Base-by-base conservation (phyloP, 2,797 vertebrate genomes). In the Caiman crocodilus region DNA sequence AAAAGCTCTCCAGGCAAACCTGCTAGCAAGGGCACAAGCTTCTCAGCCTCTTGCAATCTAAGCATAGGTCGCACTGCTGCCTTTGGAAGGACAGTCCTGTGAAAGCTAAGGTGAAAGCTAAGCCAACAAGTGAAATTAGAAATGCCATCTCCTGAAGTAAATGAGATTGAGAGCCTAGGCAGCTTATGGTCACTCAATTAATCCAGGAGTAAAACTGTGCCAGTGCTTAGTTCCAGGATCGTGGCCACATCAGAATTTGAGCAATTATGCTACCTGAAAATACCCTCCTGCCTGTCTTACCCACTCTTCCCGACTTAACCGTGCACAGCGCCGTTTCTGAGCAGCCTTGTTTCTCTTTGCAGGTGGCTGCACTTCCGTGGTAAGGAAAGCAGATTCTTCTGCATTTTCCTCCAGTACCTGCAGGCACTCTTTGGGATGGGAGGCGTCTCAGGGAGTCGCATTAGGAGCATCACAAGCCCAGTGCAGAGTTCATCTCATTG, bases 321-420 rank as follows among this genome's bases (percentile, higher is more conserved):
- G 9, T 18, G 26, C 6, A 4, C 28, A 17, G 6, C n/a, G 50
- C 26, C 7, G 11, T 8, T 57, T 10, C 73, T 28, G 50, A 55
- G 11, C 73, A 13, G 16, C 50, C 26, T 18, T n/a, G 16, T 57
- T 57, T n/a, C 16, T 21, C 50, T 75, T 17, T 26, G 26, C 42
- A 75, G 26, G 35, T 17, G 79, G 42, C 73, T 10, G 25, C 3
- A 4, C 28, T 5, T n/a, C 4, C 1, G 61, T 0, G 0, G 1
- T 0, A 84, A 59, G 76, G 35, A 64, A 60, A 26, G 0, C 42
- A 7, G 14, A 26, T 57, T 42, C 30, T 59, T 55, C 4, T 11
- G 15, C 28, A 14, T 76, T 50, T 0, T 2, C 28, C 7, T 58
- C 32, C 12, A 64, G 64, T 9, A 26, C 73, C 14, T 3, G 0